Conservation (phyloP, 1,140 invertebrate species). For the Anoplophora glabripennis region DNA sequence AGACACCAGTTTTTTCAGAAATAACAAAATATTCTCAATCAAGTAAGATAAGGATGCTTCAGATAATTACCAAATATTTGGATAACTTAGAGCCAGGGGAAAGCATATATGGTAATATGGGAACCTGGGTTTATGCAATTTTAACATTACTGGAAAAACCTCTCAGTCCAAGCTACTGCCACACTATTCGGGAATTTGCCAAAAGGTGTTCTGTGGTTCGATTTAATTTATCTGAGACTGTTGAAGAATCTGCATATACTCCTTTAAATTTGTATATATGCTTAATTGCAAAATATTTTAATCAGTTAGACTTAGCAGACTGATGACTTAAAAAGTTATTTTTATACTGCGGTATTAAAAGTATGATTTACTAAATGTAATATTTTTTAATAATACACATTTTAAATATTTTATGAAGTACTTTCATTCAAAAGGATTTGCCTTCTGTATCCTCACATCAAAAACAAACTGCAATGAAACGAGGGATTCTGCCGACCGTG, state of each 20-base stretch:
- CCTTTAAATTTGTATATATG: slow-evolving; percentile 49
- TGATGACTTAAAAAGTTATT: background rate
- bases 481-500: too few relatives aligned
- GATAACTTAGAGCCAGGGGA: slow-evolving; percentile 26
- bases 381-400: too few relatives aligned
- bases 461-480: too few relatives aligned
- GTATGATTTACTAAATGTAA: too few relatives aligned
- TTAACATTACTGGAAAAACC: slow-evolving; percentile 46
- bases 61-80: slow-evolving; percentile 34
- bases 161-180: slow-evolving; percentile 42
- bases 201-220: slow-evolving; percentile 45
- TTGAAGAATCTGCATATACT: slow-evolving; percentile 27
- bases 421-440: too few relatives aligned
- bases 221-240: slow-evolving; percentile 30
- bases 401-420: too few relatives aligned
- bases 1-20: slow-evolving; percentile 29
- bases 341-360: too few relatives aligned
- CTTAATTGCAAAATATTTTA: slow-evolving; percentile 46
- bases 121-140: slow-evolving; percentile 46
- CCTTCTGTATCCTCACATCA: too few relatives aligned
- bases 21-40: slow-evolving; percentile 34
- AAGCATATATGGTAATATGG: slow-evolving; percentile 29
- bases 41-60: slow-evolving; percentile 39
- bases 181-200: slow-evolving; percentile 43
- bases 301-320: slow-evolving; percentile 47